These are phyloP conservation scores for Peromyscus maniculatus DNA, from an alignment of 2,113 vertebrate species.

Conservation along the genomic window DNA sequence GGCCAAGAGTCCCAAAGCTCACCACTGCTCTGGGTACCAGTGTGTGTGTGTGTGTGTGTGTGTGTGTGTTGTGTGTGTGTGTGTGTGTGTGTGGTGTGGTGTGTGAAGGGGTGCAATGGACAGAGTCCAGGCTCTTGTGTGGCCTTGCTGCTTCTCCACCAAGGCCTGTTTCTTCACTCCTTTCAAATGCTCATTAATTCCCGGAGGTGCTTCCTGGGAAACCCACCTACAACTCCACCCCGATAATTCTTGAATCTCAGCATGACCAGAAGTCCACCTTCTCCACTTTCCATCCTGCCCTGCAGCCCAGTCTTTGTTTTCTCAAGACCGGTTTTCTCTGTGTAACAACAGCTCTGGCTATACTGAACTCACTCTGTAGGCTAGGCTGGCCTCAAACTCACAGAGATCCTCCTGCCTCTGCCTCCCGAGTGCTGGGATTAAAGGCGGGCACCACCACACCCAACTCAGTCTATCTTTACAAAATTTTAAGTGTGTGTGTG, in stretches of 20 bases:
- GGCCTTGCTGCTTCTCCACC: too few species aligned
- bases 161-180: not conserved
- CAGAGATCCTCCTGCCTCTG: not conserved
- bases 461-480: not conserved
- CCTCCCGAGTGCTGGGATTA: not conserved
- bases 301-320: too few species aligned
- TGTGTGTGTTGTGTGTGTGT: too few species aligned
- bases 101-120: not conserved
- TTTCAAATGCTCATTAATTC: too few species aligned
- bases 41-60: not conserved
- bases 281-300: not conserved
- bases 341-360: too few species aligned
- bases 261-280: rapidly evolving
- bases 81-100: too few species aligned
- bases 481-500: not conserved
- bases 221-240: not conserved
- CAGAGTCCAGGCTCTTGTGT: not conserved
- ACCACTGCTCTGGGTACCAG: not conserved
- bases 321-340: too few species aligned
- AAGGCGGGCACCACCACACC: not conserved
- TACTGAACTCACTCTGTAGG: not conserved
- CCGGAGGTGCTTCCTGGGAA: not conserved
- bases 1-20: not conserved
- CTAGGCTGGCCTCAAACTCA: not conserved
- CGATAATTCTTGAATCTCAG: not conserved